Percentiles rank a stretch among this genome's conserved stretches.
Conservation (phyloP, 2,113 vertebrate genomes). For the Corvus moneduloides region DNA sequence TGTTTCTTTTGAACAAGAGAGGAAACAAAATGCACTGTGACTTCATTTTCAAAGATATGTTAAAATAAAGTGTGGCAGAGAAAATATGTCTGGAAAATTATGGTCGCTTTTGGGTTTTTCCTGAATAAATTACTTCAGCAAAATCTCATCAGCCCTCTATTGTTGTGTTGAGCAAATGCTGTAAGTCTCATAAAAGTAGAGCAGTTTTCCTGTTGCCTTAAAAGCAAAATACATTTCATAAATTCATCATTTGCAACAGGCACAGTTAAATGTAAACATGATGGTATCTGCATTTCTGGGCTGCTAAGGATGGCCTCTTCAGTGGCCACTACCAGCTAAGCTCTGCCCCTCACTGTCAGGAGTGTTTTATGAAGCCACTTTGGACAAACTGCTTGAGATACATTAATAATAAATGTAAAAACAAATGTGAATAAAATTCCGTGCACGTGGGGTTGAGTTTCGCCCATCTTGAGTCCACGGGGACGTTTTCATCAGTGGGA, state of each 20-base stretch:
- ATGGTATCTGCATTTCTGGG: neutral
- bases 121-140: neutral
- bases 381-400: neutral
- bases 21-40: conserved; percentile 20
- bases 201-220: neutral
- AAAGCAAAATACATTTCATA: conserved; percentile 6
- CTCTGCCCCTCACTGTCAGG: neutral
- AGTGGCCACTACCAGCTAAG: neutral
- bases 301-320: neutral
- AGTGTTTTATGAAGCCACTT: neutral
- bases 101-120: neutral
- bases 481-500: neutral
- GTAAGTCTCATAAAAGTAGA: neutral
- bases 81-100: neutral
- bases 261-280: neutral
- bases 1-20: conserved; percentile 36
- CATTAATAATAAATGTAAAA: neutral
- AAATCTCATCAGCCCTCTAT: neutral
- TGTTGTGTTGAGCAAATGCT: neutral
- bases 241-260: neutral
- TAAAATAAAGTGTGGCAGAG: neutral
- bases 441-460: neutral
- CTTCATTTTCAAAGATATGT: neutral
- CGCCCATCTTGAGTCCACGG: neutral
- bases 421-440: neutral